Conservation (phyloP, 1,140 invertebrate genomes). For the Drosophila trapezifrons region DNA sequence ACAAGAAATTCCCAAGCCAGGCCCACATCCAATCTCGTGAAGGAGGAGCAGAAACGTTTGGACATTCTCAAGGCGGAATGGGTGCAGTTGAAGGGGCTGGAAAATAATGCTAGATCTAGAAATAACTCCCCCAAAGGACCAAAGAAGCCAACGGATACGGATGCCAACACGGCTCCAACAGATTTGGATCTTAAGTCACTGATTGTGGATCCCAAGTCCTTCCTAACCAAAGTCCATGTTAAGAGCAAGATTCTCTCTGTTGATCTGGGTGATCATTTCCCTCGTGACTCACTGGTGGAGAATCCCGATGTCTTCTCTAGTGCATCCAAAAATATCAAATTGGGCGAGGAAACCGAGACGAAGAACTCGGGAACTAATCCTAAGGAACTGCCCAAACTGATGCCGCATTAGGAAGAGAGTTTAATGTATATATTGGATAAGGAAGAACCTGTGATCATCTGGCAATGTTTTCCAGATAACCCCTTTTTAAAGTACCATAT, state of each 20-base stretch:
- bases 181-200: neutral
- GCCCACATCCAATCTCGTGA: neutral
- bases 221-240: neutral
- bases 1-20: too few species aligned
- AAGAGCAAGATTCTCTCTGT: neutral
- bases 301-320: neutral
- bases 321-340: neutral
- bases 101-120: neutral
- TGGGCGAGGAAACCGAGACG: too few species aligned
- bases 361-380: too few species aligned
- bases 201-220: constrained; percentile 5
- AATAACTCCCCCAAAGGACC: neutral
- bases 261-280: neutral
- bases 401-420: neutral
- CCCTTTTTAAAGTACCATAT: too few species aligned
- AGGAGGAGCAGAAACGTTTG: constrained; percentile 28
- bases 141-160: too few species aligned
- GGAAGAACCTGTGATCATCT: neutral
- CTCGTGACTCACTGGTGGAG: neutral
- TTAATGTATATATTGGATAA: too few species aligned
- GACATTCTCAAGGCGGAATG: constrained; percentile 11
- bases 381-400: neutral
- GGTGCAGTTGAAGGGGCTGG: neutral
- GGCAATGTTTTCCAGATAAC: too few species aligned
- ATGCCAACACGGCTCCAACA: too few species aligned